Evolutionary conservation across 2,888 invertebrate genomes (phyloP).

Genomic region (Laothoe populi): DNA sequence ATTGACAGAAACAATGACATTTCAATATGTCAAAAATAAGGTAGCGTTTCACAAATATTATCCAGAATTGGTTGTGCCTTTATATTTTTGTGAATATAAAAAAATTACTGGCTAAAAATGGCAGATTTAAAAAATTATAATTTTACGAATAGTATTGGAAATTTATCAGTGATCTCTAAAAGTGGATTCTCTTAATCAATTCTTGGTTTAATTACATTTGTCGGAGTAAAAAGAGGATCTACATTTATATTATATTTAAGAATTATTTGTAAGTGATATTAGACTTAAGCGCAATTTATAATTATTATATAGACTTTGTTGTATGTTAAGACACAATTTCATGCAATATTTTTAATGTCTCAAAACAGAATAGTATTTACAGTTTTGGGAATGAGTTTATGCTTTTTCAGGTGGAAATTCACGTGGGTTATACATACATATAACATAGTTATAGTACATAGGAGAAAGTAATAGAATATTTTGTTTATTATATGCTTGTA

Average conservation of each 20-base stretch:
- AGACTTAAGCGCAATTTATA: constrained; percentile 53
- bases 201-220: constrained; percentile 4
- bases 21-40: not conserved
- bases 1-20: not conserved
- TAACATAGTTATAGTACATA: constrained; percentile 5
- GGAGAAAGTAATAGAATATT: not conserved
- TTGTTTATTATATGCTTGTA: constrained; percentile 12
- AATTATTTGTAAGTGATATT: constrained; percentile 47
- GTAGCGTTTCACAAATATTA: not conserved
- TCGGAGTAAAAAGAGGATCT: constrained; percentile 21
- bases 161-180: constrained; percentile 30
- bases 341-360: constrained; percentile 13
- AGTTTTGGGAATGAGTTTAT: constrained; percentile 8
- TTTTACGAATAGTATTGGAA: constrained; percentile 27
- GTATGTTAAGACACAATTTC: constrained; percentile 20
- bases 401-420: constrained; percentile 4
- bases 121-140: constrained; percentile 11
- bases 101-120: not conserved
- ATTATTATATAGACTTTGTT: constrained; percentile 28
- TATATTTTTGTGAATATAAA: not conserved
- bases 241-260: constrained; percentile 25
- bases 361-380: constrained; percentile 16
- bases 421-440: constrained; percentile 8
- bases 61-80: constrained; percentile 11
- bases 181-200: constrained; percentile 28